Percentiles rank a stretch among this genome's conserved stretches.
These are phyloP conservation scores for Crypturellus tataupa DNA, from an alignment of 2,797 vertebrate species.

Conservation along the genomic window DNA sequence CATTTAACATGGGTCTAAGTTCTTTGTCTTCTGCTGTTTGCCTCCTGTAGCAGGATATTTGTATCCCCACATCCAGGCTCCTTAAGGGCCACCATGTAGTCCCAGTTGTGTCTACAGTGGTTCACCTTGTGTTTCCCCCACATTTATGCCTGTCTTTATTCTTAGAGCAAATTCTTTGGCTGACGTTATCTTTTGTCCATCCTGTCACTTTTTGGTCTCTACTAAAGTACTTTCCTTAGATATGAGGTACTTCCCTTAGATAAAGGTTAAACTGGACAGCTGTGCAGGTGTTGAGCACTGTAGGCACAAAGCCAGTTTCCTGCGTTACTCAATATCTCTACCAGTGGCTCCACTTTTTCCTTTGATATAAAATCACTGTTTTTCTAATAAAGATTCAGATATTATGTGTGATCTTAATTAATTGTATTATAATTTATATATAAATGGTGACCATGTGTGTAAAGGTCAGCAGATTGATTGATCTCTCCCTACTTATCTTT, in stretches of 20 bases:
- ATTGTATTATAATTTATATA: neutral
- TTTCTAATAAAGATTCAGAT: neutral
- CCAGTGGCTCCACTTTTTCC: neutral
- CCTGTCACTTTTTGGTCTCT: neutral
- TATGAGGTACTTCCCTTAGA: neutral
- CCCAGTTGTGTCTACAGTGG: neutral
- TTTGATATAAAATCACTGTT: neutral
- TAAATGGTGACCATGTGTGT: neutral
- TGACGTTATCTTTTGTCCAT: neutral
- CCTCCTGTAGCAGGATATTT: neutral
- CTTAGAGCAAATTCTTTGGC: neutral
- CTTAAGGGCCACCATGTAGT: neutral
- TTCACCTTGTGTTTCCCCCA: neutral
- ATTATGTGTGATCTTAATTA: neutral
- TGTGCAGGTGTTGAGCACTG: neutral
- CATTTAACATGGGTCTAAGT: neutral
- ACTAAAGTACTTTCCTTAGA: neutral
- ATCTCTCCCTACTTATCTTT: neutral
- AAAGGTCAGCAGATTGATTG: neutral
- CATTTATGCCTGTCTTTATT: neutral
- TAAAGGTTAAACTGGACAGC: neutral
- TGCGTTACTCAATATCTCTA: neutral
- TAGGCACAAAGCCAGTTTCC: neutral
- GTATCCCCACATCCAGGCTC: neutral
- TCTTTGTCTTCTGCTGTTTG: neutral